phyloP scores from a whole-genome alignment of 1,140 invertebrate genomes.

The Hyles vespertilio region DNA sequence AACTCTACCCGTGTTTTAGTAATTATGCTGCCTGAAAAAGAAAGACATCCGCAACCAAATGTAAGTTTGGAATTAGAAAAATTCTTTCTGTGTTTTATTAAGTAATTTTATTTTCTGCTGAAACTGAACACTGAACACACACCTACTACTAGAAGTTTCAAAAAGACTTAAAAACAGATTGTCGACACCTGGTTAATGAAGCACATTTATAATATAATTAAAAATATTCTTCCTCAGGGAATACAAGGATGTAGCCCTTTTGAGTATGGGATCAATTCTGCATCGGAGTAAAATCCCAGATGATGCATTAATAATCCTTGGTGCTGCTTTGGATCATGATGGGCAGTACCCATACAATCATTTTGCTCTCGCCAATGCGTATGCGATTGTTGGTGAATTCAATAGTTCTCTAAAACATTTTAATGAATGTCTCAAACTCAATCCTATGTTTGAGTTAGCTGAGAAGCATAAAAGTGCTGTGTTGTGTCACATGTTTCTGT shows the following conservation, averaged over 20 bases:
- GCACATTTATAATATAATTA: background rate
- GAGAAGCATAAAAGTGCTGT: constrained; percentile 80
- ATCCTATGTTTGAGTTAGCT: constrained; percentile 70
- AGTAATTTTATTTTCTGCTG: too few relatives aligned
- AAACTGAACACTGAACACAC: too few relatives aligned
- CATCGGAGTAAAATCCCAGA: constrained; percentile 83
- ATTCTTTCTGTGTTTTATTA: too few relatives aligned
- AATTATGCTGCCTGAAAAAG: too few relatives aligned
- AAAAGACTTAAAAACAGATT: too few relatives aligned
- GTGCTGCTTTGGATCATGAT: constrained; percentile 87
- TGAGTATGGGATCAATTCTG: constrained; percentile 89
- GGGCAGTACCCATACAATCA: constrained; percentile 83
- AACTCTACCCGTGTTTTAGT: too few relatives aligned
- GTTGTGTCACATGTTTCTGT: constrained; percentile 82
- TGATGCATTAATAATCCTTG: constrained; percentile 88
- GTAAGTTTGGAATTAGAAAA: too few relatives aligned
- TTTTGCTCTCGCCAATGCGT: constrained; percentile 87
- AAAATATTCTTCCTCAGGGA: constrained; percentile 62
- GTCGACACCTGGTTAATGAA: too few relatives aligned
- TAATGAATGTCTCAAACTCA: constrained; percentile 82
- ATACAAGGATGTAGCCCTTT: constrained; percentile 86
- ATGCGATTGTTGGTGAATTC: constrained; percentile 81
- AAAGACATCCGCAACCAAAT: too few relatives aligned
- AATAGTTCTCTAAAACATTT: constrained; percentile 81
- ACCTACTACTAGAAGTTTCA: too few relatives aligned